These are phyloP conservation scores for Baryphthengus martii DNA, from an alignment of 2,113 vertebrate species.

Conservation along the genomic window DNA sequence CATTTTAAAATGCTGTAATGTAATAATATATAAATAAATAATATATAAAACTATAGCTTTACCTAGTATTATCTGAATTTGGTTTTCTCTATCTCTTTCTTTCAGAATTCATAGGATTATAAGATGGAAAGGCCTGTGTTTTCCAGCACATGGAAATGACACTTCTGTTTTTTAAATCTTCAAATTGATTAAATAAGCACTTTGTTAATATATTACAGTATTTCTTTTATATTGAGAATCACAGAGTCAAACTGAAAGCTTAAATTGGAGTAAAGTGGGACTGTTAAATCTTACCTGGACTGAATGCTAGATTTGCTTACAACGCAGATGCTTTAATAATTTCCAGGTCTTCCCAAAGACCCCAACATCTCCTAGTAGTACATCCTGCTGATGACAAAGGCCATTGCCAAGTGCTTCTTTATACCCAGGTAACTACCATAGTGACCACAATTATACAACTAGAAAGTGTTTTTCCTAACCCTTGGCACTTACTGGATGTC, in stretches of 20 bases:
- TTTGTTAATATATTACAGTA: background rate
- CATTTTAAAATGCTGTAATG: background rate
- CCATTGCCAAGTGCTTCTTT: background rate
- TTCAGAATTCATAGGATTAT: background rate
- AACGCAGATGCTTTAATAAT: background rate
- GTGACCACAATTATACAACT: background rate
- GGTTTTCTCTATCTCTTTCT: background rate
- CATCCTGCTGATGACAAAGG: background rate
- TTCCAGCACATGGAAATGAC: background rate
- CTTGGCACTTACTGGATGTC: background rate
- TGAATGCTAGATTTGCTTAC: background rate
- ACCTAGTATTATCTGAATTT: background rate
- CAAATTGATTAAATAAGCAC: background rate
- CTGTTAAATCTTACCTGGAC: background rate
- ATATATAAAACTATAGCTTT: background rate
- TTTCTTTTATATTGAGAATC: background rate
- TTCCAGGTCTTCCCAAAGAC: background rate
- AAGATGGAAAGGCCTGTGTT: background rate
- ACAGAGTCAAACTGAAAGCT: background rate
- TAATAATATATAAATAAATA: background rate
- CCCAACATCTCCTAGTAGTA: background rate
- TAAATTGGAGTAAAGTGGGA: background rate
- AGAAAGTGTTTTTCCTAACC: background rate
- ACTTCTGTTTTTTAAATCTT: background rate
- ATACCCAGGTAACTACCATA: background rate